A percentile compares a stretch with the other conserved stretches of the same genome.
Conservation (phyloP, 2,888 invertebrate genomes). For the Sarcophaga rosellei region DNA sequence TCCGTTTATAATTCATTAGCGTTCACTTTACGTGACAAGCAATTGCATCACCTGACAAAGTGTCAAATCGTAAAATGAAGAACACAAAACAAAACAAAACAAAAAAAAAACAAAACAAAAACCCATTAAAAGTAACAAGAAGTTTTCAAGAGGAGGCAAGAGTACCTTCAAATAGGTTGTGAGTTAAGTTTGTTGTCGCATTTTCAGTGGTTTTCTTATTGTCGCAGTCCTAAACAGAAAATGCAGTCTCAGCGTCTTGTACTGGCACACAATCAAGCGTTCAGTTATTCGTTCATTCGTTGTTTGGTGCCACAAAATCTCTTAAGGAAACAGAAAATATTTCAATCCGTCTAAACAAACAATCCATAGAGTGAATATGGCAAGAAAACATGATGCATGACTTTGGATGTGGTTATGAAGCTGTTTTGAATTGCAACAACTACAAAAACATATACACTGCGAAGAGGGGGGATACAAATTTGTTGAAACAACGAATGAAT, state of each 20-base stretch:
- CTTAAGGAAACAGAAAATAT: neutral
- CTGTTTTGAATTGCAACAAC: too few relatives aligned
- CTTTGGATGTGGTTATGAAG: too few relatives aligned
- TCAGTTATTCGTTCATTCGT: neutral
- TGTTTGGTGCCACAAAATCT: neutral
- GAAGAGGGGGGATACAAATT: too few relatives aligned
- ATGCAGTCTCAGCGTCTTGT: neutral
- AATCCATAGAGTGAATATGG: neutral
- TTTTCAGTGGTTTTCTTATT: neutral
- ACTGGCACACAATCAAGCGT: too few relatives aligned
- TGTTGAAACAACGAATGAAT: too few relatives aligned
- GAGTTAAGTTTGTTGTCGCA: conserved; percentile 1
- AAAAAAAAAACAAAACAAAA: too few relatives aligned
- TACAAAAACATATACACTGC: too few relatives aligned
- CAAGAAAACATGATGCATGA: too few relatives aligned
- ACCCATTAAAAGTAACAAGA: conserved; percentile 49
- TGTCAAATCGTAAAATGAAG: conserved; percentile 45
- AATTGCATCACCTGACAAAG: conserved; percentile 63
- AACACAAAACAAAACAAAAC: too few relatives aligned
- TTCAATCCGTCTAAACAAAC: conserved; percentile 12
- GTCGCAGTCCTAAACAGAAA: conserved; percentile 18
- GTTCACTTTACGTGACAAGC: conserved; percentile 55
- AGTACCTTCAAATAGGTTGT: neutral
- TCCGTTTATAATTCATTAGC: conserved; percentile 53
- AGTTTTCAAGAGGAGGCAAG: conserved; percentile 10